Percentiles rank a stretch among this genome's conserved stretches.
Conservation (phyloP, 2,888 invertebrate genomes). For the Dione vanillae region DNA sequence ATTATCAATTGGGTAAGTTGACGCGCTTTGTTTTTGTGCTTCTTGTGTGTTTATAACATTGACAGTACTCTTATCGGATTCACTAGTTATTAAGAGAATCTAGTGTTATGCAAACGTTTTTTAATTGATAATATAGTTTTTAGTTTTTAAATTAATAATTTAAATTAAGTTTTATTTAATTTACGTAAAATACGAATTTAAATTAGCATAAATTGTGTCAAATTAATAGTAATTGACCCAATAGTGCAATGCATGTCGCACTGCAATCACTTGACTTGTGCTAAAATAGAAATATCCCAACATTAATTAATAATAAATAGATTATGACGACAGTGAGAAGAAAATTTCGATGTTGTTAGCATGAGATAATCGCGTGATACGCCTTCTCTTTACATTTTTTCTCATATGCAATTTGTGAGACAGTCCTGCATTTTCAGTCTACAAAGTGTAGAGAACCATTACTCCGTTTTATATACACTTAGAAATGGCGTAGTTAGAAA, state of each 20-base stretch:
- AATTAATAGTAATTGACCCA: slow-evolving; percentile 20
- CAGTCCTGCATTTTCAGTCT: background rate
- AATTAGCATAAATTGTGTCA: slow-evolving; percentile 9
- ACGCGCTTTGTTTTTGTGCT: background rate
- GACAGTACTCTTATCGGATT: background rate
- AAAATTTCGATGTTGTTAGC: slow-evolving; percentile 1
- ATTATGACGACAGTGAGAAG: slow-evolving; percentile 1
- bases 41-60: background rate
- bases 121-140: too few relatives aligned
- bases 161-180: background rate
- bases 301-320: slow-evolving; percentile 20
- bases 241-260: background rate
- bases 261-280: slow-evolving; percentile 9
- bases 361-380: background rate
- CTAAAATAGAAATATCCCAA: slow-evolving; percentile 7
- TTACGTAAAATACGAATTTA: background rate
- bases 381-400: background rate
- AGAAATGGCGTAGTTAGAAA: too few relatives aligned
- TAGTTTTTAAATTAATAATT: too few relatives aligned
- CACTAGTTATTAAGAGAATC: background rate
- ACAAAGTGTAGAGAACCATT: background rate
- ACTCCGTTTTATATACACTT: background rate
- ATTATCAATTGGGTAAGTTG: slow-evolving; percentile 67
- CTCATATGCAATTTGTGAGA: background rate
- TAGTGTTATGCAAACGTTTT: background rate